Base-by-base conservation (phyloP, 2,888 invertebrate genomes). In the Alviniconcha strummeri region DNA sequence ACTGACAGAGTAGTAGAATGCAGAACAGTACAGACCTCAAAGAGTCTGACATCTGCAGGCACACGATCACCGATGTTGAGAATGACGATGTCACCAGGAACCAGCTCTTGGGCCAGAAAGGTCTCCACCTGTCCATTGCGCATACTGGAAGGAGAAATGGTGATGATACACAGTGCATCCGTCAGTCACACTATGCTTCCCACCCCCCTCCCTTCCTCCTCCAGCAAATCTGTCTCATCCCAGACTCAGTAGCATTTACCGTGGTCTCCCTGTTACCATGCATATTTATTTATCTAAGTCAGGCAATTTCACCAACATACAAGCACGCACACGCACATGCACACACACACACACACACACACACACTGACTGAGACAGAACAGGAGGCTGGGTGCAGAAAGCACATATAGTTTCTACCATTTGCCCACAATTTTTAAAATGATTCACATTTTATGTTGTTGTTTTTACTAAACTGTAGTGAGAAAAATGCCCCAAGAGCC, bases 51-150 rank as follows among this genome's bases (percentile, higher is more conserved):
- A 95, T 99, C 99, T 1, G 99, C 99, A 8, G 99, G 99, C 75
- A 99, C 98, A 82, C 98, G 95, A 94, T 99, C 99, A 15, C 99
- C 99, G 69, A 99, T 96, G 94, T 97, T 97, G 81, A 99, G 95
- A 90, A 97, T 95, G 0, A 99, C 97, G 86, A 99, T 95, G 94
- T 99, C 99, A 54, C 99, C 99, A 2, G 99, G 99, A 19, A 99
- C 99, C 85, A 99, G 95, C 93, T 98, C 98, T 77, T 98, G 95
- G 0, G 99, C 99, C 76, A 98, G 95, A 94, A 99, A 98, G 81
- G 96, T 96, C 92, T 98, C 97, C 71, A 97, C 93, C 7, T 96
- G 96, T 77, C 98, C 97, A 94, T 98, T 97, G 80, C 99, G 95
- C 89, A 98, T 94, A 77, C 86, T 86, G 74, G 9, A 56, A 74